A percentile compares a stretch with the other conserved stretches of the same genome.
Evolutionary conservation across 2,113 vertebrate species (phyloP).

Genomic region (Saguinus midas): DNA sequence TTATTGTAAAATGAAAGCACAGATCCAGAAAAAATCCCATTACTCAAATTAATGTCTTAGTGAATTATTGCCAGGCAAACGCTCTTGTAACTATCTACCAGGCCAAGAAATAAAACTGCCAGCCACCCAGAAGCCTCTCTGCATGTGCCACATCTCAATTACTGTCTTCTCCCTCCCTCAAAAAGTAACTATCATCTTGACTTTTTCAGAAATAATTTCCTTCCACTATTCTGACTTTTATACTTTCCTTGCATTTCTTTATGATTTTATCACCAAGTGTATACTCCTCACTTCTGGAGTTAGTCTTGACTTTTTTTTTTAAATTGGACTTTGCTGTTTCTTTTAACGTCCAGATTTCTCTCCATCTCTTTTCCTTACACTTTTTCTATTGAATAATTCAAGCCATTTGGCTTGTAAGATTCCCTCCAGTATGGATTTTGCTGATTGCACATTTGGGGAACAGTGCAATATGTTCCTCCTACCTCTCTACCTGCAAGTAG

Average conservation of each 20-base stretch:
- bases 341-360: not conserved
- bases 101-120: not conserved
- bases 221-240: not conserved
- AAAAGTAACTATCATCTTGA: not conserved
- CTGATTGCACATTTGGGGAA: not conserved
- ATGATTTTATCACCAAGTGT: not conserved
- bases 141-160: not conserved
- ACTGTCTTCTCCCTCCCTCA: not conserved
- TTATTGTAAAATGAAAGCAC: not conserved
- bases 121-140: not conserved
- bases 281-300: not conserved
- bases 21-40: not conserved
- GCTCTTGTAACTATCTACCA: not conserved
- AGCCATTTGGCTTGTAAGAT: not conserved
- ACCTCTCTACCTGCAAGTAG: not conserved
- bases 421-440: not conserved
- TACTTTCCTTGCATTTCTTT: not conserved
- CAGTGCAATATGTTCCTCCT: not conserved
- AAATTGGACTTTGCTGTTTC: not conserved
- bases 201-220: not conserved
- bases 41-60: not conserved
- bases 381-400: not conserved
- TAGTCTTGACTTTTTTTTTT: not conserved
- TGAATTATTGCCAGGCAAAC: not conserved
- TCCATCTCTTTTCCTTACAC: not conserved